These are phyloP conservation scores for Caenorhabditis tropicalis DNA, from an alignment of 1,140 invertebrate species.

Conservation along the genomic window DNA sequence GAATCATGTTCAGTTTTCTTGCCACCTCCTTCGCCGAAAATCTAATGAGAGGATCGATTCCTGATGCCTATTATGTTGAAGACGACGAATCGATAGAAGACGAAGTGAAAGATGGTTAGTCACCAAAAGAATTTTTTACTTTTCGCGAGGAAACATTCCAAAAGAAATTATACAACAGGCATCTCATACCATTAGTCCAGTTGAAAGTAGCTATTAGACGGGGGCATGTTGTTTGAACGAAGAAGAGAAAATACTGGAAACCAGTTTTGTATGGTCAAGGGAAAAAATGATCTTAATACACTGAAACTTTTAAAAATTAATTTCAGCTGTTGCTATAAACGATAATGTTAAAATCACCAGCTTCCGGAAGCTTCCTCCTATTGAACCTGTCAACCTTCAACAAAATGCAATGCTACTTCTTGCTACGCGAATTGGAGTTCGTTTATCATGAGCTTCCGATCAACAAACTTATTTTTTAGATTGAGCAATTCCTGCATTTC, in stretches of 20 bases:
- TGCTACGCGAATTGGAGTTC: background rate
- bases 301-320: too few relatives aligned
- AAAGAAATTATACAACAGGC: too few relatives aligned
- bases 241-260: background rate
- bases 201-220: background rate
- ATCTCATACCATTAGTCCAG: too few relatives aligned
- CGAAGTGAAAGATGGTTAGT: background rate
- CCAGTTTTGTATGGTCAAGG: background rate
- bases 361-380: background rate
- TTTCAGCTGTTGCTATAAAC: background rate
- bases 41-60: background rate
- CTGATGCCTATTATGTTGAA: background rate
- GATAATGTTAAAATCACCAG: too few relatives aligned
- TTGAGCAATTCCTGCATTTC: background rate
- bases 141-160: too few relatives aligned
- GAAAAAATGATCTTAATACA: too few relatives aligned
- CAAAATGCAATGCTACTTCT: conserved; percentile 22
- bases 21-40: conserved; percentile 6
- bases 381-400: background rate
- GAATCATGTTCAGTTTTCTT: background rate
- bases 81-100: background rate
- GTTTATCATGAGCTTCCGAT: too few relatives aligned
- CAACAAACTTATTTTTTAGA: background rate
- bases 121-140: too few relatives aligned
- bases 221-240: background rate